Conservation (phyloP, 2,888 invertebrate species). For the Pocota personata region DNA sequence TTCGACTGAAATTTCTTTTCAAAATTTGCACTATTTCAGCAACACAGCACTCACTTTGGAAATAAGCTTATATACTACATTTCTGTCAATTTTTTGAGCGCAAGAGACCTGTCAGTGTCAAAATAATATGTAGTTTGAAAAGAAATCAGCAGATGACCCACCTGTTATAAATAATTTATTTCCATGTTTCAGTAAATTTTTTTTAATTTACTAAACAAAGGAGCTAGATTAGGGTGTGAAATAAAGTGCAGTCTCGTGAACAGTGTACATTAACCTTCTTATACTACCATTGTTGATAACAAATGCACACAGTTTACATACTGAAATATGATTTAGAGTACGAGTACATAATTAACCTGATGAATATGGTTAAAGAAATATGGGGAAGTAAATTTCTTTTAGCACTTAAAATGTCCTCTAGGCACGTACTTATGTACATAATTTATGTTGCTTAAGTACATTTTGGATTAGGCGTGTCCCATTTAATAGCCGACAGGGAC, state of each 20-base stretch:
- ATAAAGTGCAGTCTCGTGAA: background rate
- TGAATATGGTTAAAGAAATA: constrained; percentile 9
- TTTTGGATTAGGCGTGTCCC: background rate
- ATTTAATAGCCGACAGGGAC: background rate
- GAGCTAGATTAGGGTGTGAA: background rate
- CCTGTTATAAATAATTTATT: too few relatives aligned
- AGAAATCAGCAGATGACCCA: too few relatives aligned
- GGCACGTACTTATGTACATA: too few relatives aligned
- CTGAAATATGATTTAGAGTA: background rate
- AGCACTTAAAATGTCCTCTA: background rate
- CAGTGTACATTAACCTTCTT: background rate
- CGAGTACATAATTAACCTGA: background rate
- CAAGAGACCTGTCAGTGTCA: too few relatives aligned
- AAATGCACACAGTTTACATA: background rate
- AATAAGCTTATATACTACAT: too few relatives aligned
- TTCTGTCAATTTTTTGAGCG: too few relatives aligned
- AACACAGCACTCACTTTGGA: too few relatives aligned
- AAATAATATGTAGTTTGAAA: too few relatives aligned
- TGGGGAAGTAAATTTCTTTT: background rate
- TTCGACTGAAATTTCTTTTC: too few relatives aligned
- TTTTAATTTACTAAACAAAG: too few relatives aligned
- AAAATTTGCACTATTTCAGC: too few relatives aligned
- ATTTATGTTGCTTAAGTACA: background rate
- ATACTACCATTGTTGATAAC: background rate
- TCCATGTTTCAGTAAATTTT: too few relatives aligned